Evolutionary conservation across 1,140 invertebrate genomes (phyloP).

Genomic region (Panagrolaimus sp.): DNA sequence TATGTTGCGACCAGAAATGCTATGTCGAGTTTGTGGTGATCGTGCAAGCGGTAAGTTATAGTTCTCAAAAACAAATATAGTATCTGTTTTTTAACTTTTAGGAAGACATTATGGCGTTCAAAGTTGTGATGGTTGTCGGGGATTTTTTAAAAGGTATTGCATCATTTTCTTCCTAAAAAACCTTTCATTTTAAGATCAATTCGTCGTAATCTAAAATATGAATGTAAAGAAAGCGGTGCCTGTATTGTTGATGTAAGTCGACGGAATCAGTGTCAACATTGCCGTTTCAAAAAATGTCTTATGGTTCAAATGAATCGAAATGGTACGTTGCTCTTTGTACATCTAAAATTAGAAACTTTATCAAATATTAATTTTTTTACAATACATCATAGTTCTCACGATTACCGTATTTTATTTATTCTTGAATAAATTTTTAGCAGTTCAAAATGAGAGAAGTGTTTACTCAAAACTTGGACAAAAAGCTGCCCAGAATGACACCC

Average conservation of each 20-base stretch:
- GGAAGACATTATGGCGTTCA: conserved; percentile 41
- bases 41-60: conserved; percentile 75
- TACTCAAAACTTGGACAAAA: conserved; percentile 20
- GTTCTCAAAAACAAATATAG: background rate
- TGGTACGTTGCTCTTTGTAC: conserved; percentile 65
- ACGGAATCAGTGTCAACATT: conserved; percentile 89
- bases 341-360: background rate
- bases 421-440: conserved; percentile 29
- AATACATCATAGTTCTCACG: background rate
- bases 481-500: background rate
- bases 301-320: conserved; percentile 89
- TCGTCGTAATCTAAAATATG: conserved; percentile 55
- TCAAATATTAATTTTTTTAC: background rate
- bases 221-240: conserved; percentile 80
- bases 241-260: conserved; percentile 85
- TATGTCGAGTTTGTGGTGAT: conserved; percentile 77
- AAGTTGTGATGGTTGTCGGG: conserved; percentile 50
- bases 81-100: background rate
- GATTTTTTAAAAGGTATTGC: conserved; percentile 44
- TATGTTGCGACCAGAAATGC: conserved; percentile 27
- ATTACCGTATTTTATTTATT: too few relatives aligned
- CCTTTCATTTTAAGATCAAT: conserved; percentile 22
- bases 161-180: too few relatives aligned
- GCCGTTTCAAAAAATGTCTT: conserved; percentile 83
- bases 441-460: conserved; percentile 45